phyloP scores from a whole-genome alignment of 2,797 vertebrate genomes.

The Darevskia mixta region DNA sequence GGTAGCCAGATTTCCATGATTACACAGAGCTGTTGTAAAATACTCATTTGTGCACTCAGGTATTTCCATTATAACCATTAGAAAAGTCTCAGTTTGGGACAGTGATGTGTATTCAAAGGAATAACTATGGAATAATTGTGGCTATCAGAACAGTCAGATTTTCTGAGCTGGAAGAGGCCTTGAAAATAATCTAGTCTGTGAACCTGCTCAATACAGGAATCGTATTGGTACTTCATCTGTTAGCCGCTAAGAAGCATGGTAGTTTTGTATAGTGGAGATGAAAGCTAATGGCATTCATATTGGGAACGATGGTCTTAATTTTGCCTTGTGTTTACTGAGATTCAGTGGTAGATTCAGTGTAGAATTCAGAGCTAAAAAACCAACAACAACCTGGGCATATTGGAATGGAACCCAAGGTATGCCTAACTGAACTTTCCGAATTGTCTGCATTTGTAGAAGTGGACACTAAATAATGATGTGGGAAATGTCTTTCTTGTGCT shows the following conservation, averaged over 20 bases:
- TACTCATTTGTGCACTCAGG: not conserved
- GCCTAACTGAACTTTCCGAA: constrained; percentile 27
- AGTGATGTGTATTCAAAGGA: not conserved
- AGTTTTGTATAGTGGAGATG: not conserved
- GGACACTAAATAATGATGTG: not conserved
- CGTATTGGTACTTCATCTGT: not conserved
- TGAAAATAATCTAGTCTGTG: not conserved
- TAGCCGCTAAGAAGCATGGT: not conserved
- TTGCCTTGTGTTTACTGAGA: not conserved
- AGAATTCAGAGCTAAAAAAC: not conserved
- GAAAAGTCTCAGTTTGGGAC: not conserved
- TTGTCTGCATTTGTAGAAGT: constrained; percentile 9
- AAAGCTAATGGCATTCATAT: not conserved
- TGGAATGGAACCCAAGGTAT: not conserved
- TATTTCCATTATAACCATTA: not conserved
- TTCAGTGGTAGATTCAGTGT: not conserved
- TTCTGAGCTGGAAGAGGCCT: not conserved
- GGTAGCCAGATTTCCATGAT: not conserved
- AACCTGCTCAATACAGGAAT: not conserved
- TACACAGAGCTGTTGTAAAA: not conserved
- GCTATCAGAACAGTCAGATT: not conserved
- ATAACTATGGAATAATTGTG: not conserved
- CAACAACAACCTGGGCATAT: not conserved
- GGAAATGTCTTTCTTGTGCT: not conserved
- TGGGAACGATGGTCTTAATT: not conserved